Evolutionary conservation across 1,140 invertebrate genomes (phyloP).

Genomic region (Galleria mellonella): DNA sequence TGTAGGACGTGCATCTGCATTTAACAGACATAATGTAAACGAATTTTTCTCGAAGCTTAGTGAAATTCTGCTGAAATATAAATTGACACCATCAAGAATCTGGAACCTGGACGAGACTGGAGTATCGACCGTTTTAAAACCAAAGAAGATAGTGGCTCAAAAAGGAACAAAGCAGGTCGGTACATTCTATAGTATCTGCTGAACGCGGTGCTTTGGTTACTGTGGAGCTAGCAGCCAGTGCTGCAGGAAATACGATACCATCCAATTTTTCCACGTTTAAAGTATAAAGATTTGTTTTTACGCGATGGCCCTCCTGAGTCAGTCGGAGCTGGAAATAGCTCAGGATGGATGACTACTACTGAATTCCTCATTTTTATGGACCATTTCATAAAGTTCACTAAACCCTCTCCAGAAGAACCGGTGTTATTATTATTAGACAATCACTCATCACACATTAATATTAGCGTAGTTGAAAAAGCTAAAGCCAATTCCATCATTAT

Average conservation of each 20-base stretch:
- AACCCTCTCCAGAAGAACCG: conserved; percentile 23
- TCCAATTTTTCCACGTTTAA: conserved; percentile 48
- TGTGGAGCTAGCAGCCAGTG: conserved; percentile 4
- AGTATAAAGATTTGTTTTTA: conserved; percentile 29
- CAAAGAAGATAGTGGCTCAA: conserved; percentile 28
- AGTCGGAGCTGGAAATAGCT: conserved; percentile 24
- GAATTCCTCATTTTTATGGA: conserved; percentile 36
- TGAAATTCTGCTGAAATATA: conserved; percentile 13
- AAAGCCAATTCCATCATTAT: conserved; percentile 29
- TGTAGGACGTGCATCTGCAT: too few relatives aligned
- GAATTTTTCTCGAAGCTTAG: conserved; percentile 16
- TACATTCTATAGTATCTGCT: conserved; percentile 24
- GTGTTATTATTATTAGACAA: conserved; percentile 47
- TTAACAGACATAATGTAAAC: conserved; percentile 19
- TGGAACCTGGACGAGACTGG: conserved; percentile 38
- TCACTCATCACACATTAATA: conserved; percentile 41
- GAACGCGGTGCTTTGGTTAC: conserved; percentile 1
- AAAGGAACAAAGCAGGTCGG: conserved; percentile 29
- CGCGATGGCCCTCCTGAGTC: conserved; percentile 40
- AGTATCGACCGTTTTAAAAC: conserved; percentile 38
- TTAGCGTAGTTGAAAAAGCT: conserved; percentile 32
- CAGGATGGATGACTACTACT: conserved; percentile 36
- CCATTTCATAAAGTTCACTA: conserved; percentile 47
- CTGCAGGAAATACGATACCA: conserved; percentile 38
- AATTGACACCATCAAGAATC: conserved; percentile 21